Base-by-base conservation (phyloP, 2,797 vertebrate species). In the Alosa sapidissima region DNA sequence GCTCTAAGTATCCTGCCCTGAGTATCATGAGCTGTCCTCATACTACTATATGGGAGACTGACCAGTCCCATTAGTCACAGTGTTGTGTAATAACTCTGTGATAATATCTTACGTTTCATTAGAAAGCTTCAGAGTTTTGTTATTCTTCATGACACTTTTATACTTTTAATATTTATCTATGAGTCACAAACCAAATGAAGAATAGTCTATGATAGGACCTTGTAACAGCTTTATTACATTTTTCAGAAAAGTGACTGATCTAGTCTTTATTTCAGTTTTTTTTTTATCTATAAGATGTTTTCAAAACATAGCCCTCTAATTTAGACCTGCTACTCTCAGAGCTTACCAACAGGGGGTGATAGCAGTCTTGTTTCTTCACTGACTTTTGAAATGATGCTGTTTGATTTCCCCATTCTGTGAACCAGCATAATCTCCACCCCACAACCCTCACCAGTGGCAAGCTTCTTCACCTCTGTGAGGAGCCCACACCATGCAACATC, bases 1-100 rank as follows among this genome's bases (percentile, higher is more conserved):
- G 83, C 68, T 81, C 52, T 51, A 75, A 68, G 81, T 48, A 51
- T 82, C 83, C 75, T 16, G 16, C 82, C 78, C 81, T 19, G 54
- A 19, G 54, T 21, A 14, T 51, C 49, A 51, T 51, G 1, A 41
- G 8, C 49, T 7, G 9, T 51, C 6, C 9, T 62, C 8, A 62
- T 10, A 2, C n/a, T 6, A 24, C 5, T 1, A n/a, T 9, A n/a
- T 62, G 58, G n/a, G n/a, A 24, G 58, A 62, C 58, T 24, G 7
- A 24, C n/a, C 58, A 7, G n/a, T 9, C 21, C 24, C 58, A 62
- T 62, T 7, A 21, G 55, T 58, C 55, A 58, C 16, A 21, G 55
- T 6, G 21, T 58, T 21, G 21, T n/a, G 4, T n/a, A 58, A 24
- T 62, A 21, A 24, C n/a, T 7, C 58, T 24, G 19, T 21, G 19